Base-by-base conservation (phyloP, 1,140 invertebrate genomes). In the Oncopodura yosiiana region DNA sequence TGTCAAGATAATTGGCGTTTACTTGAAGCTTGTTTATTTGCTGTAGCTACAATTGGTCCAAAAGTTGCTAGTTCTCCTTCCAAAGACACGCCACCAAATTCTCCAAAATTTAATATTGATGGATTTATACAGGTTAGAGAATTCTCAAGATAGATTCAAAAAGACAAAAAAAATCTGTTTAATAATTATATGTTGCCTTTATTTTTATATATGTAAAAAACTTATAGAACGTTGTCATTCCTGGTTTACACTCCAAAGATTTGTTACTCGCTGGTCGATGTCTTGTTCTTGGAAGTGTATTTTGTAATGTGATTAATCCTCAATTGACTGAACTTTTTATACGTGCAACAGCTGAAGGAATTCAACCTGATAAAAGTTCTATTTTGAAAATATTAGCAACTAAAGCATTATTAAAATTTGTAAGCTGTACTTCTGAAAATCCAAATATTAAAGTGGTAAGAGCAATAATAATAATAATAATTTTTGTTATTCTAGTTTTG, bases 1-100 rank as follows among this genome's bases (percentile, higher is more conserved):
- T 58, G 11, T 64, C 70, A 71, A 6, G 72, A 77, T 53, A 83
- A 79, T 75, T 88, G 85, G 85, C 86, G 87, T 68, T 70, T 84
- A 14, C 81, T 83, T 44, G 85, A 88, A 69, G 78, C 84, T 0
- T 80, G 78, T 50, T 78, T 88, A 69, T 70, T 82, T 43, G 81
- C 82, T 2, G 62, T 63, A 14, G 52, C 32, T 24, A 50, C 62
- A 0, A 39, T 63, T 4, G 62, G 62, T 30, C 53, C 62, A 24
- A 36, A 41, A 4, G 49, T 63, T 38, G 58, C 49, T 32, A 32
- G 53, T 12, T 32, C 51, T 9, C 14, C 23, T 0, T 19, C 39
- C 4, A 39, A 34, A 3, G 42, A 38, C n/a, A 23, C 23, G 19
- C 36, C 8, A 1, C 26, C 26, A 74, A 30, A 70, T 70, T 49